These are phyloP conservation scores for Barypeithes pellucidus DNA, from an alignment of 2,888 invertebrate species.

Conservation along the genomic window DNA sequence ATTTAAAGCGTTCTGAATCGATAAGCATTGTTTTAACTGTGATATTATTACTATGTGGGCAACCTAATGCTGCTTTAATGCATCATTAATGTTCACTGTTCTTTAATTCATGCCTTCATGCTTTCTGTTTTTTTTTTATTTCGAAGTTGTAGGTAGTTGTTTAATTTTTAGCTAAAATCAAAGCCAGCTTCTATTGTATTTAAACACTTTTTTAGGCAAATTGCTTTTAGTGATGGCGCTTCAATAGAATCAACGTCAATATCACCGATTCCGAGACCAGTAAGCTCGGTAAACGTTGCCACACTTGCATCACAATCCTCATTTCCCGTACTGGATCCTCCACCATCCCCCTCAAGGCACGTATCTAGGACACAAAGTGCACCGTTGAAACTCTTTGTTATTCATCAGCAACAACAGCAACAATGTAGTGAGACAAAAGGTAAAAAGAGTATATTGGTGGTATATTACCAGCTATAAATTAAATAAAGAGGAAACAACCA, in stretches of 20 bases:
- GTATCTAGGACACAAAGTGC: conserved; percentile 55
- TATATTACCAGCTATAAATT: no score
- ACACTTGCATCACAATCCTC: conserved; percentile 65
- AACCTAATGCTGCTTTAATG: no score
- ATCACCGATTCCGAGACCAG: conserved; percentile 67
- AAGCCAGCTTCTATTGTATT: no score
- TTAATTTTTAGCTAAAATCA: no score
- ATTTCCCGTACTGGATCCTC: conserved; percentile 66
- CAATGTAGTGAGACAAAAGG: conserved; percentile 37
- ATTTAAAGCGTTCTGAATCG: no score
- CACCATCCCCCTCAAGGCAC: conserved; percentile 54
- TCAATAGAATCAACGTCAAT: conserved; percentile 64
- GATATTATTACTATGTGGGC: no score
- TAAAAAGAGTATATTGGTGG: conserved; percentile 7
- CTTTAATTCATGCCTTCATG: background rate
- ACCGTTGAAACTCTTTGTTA: conserved; percentile 46
- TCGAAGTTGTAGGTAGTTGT: no score
- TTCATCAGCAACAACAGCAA: conserved; percentile 42
- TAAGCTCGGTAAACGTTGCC: conserved; percentile 67
- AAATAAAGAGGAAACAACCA: no score
- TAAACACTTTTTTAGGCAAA: no score
- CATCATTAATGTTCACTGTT: no score
- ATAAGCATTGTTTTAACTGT: no score
- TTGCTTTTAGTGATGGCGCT: conserved; percentile 30
- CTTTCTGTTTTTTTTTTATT: no score